Evolutionary conservation across 2,888 invertebrate genomes (phyloP).

Genomic region (Archips crataeganus): DNA sequence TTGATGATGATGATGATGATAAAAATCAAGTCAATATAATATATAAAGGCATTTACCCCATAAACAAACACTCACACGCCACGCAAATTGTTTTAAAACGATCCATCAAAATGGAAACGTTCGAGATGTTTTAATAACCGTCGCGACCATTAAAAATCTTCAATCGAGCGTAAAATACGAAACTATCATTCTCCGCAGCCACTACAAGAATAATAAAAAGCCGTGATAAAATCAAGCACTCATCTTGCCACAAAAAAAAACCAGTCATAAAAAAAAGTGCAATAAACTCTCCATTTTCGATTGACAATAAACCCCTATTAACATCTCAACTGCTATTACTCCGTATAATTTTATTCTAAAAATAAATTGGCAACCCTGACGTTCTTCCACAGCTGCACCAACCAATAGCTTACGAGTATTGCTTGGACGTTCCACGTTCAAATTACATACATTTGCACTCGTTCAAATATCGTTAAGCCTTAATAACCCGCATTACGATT

Average conservation of each 20-base stretch:
- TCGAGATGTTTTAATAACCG: conserved; percentile 12
- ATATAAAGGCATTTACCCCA: conserved; percentile 1
- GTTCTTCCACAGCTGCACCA: conserved; percentile 73
- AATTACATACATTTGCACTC: conserved; percentile 58
- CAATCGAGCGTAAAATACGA: conserved; percentile 31
- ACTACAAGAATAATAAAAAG: conserved; percentile 24
- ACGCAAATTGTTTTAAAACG: conserved; percentile 15
- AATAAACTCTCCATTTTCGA: conserved; percentile 55
- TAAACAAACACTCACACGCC: conserved; percentile 5
- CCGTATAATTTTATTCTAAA: conserved; percentile 76
- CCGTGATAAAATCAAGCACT: conserved; percentile 40
- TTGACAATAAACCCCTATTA: conserved; percentile 70
- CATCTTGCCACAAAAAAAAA: conserved; percentile 10
- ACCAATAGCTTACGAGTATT: conserved; percentile 71
- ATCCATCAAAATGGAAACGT: conserved; percentile 19
- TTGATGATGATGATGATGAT: too few species aligned
- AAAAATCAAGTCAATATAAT: conserved; percentile 1
- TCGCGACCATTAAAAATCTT: conserved; percentile 26
- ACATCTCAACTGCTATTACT: conserved; percentile 67
- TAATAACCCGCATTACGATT: conserved; percentile 47
- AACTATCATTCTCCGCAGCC: conserved; percentile 36
- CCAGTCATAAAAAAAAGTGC: conserved; percentile 28
- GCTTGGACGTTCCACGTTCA: conserved; percentile 73
- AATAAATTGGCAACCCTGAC: conserved; percentile 80
- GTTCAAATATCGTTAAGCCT: conserved; percentile 43